These are phyloP conservation scores for Macroglossus sobrinus DNA, from an alignment of 2,113 vertebrate genomes.

Conservation along the genomic window DNA sequence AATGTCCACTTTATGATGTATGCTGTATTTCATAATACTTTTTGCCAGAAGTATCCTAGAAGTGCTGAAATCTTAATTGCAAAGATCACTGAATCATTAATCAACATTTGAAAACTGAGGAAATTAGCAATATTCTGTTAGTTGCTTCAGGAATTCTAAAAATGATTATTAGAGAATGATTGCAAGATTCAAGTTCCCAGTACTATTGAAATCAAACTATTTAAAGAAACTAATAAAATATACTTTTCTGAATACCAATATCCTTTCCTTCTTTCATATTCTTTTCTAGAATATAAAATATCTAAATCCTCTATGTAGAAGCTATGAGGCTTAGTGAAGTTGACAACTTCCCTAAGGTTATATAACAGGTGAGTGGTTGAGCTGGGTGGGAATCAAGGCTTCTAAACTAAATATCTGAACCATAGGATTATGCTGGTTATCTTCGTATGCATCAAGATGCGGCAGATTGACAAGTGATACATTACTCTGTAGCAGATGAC, in stretches of 20 bases:
- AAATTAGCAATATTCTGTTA: conserved; percentile 3
- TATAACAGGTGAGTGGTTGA: neutral
- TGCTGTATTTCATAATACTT: neutral
- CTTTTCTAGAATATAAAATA: neutral
- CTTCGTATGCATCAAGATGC: neutral
- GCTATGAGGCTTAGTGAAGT: neutral
- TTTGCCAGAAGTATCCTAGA: neutral
- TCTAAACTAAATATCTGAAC: neutral
- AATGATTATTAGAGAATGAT: neutral
- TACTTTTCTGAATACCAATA: neutral
- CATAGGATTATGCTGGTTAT: neutral
- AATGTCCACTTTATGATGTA: neutral
- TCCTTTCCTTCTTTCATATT: neutral
- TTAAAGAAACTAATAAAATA: neutral
- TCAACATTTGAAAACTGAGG: conserved; percentile 6
- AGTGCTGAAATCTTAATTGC: conserved; percentile 39
- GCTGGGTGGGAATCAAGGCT: neutral
- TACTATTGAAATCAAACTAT: neutral
- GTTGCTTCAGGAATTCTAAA: neutral
- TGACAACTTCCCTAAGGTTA: neutral
- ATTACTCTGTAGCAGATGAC: neutral
- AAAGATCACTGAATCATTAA: conserved; percentile 32
- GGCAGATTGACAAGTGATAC: neutral
- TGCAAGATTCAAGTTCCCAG: neutral
- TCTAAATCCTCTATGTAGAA: neutral